Percentiles rank a stretch among this genome's conserved stretches.
Evolutionary conservation across 2,113 vertebrate species (phyloP).

Genomic region (Hydropotes inermis): DNA sequence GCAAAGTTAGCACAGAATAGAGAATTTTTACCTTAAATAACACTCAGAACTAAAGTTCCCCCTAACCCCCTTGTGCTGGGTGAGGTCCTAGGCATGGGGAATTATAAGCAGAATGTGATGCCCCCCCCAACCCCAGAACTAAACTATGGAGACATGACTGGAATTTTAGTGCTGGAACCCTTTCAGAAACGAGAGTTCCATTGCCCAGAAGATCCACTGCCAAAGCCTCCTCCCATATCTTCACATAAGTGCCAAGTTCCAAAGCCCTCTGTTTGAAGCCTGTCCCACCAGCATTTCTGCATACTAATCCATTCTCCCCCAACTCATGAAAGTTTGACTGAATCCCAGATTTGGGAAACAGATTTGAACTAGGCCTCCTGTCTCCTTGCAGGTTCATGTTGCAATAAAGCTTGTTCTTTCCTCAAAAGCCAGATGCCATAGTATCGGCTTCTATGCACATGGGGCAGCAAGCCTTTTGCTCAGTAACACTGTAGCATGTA

Average conservation of each 20-base stretch:
- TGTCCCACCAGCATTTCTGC: neutral
- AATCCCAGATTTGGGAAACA: neutral
- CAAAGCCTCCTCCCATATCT: neutral
- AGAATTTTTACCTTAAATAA: neutral
- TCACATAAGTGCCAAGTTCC: neutral
- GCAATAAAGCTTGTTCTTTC: neutral
- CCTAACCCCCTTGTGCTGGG: neutral
- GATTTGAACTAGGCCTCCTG: neutral
- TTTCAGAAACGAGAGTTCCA: neutral
- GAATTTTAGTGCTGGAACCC: neutral
- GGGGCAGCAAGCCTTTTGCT: neutral
- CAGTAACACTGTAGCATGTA: neutral
- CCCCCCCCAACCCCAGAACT: neutral
- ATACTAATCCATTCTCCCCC: neutral
- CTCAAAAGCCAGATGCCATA: neutral
- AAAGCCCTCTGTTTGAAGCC: neutral
- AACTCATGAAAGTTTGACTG: neutral
- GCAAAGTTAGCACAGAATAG: neutral
- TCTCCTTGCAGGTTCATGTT: neutral
- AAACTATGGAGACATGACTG: neutral
- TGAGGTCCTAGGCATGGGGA: neutral
- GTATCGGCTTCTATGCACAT: neutral
- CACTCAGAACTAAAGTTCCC: neutral
- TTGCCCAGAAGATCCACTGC: neutral
- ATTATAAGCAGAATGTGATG: neutral